Evolutionary conservation across 2,888 invertebrate genomes (phyloP).

Genomic region (Meteorus colon): DNA sequence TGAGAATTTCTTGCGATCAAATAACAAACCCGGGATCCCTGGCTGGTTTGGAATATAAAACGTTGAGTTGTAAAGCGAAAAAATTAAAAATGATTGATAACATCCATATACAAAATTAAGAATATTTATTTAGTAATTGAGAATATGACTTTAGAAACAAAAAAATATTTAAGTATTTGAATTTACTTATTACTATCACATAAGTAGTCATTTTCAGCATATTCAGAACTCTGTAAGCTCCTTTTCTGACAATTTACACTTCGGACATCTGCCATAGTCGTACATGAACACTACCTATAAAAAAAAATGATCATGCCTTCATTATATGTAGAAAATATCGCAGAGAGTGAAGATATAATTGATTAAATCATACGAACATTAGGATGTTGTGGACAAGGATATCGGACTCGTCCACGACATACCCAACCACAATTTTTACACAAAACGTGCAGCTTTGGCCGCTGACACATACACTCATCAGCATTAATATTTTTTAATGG

Average conservation of each 20-base stretch:
- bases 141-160: no score
- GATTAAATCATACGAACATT: constrained; percentile 47
- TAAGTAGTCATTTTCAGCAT: neutral
- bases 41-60: constrained; percentile 85
- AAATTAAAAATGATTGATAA: constrained; percentile 30
- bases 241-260: neutral
- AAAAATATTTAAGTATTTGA: neutral
- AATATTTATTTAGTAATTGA: neutral
- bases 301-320: neutral
- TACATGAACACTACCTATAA: constrained; percentile 30
- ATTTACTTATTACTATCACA: neutral
- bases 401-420: constrained; percentile 54
- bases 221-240: neutral
- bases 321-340: no score
- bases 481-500: neutral
- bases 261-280: constrained; percentile 27
- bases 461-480: constrained; percentile 53
- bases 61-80: constrained; percentile 22
- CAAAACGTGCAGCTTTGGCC: constrained; percentile 52
- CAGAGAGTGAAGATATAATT: no score
- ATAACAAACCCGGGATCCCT: constrained; percentile 83
- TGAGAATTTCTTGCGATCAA: constrained; percentile 78
- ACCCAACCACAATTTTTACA: constrained; percentile 58
- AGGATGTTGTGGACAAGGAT: constrained; percentile 55
- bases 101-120: constrained; percentile 8